Conservation (phyloP, 2,888 invertebrate species). For the Pheosia tremula region DNA sequence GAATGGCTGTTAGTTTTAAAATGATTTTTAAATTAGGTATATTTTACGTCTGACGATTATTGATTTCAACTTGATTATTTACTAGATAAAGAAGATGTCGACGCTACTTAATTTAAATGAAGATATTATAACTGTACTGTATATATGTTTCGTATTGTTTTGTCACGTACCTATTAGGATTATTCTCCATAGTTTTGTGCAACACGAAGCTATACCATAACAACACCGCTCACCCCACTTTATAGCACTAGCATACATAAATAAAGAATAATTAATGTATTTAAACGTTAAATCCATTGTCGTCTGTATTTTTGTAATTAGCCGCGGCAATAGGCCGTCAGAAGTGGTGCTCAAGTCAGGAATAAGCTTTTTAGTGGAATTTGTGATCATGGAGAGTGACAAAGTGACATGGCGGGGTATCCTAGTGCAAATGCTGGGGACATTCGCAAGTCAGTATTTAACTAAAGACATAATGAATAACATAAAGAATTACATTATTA, state of each 20-base stretch:
- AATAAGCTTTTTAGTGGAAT: conserved; percentile 5
- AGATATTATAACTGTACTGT: no score
- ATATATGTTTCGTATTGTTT: no score
- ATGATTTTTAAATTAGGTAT: no score
- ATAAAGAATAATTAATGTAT: conserved; percentile 26
- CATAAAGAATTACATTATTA: no score
- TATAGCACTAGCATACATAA: conserved; percentile 13
- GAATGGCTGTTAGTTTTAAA: no score
- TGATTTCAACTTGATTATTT: no score
- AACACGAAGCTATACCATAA: neutral
- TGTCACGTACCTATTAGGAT: no score
- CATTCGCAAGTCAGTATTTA: conserved; percentile 35
- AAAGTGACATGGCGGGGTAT: conserved; percentile 23
- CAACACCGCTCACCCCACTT: conserved; percentile 14
- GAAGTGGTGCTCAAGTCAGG: neutral
- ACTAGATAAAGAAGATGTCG: no score
- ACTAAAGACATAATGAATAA: neutral
- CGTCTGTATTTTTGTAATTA: conserved; percentile 23
- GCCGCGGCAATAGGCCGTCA: neutral
- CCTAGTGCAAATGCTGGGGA: conserved; percentile 24
- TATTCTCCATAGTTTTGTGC: no score
- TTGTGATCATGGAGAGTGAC: conserved; percentile 29
- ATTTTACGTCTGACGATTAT: no score
- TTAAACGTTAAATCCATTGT: conserved; percentile 18
- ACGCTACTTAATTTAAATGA: no score